Evolutionary conservation across 2,888 invertebrate species (phyloP).

Genomic region (Ichneumoninae sp.): DNA sequence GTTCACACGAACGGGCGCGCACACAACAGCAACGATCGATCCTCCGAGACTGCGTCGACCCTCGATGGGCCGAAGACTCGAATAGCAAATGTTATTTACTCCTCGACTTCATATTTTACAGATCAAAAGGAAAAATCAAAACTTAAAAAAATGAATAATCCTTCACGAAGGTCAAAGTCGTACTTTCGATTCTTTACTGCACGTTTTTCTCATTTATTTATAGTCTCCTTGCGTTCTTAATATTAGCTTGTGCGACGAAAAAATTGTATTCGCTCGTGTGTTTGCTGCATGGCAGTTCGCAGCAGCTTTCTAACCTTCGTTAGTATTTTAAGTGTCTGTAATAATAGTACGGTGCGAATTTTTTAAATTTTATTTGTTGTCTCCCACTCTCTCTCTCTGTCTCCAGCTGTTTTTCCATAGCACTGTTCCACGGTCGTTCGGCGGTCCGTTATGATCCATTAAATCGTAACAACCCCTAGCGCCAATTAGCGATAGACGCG

Average conservation of each 20-base stretch:
- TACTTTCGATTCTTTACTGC: neutral
- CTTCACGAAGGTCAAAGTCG: constrained; percentile 1
- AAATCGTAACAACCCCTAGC: constrained; percentile 57
- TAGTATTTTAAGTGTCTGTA: constrained; percentile 41
- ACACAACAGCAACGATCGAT: constrained; percentile 43
- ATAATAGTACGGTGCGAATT: constrained; percentile 25
- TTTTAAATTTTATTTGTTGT: neutral
- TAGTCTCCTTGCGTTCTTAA: neutral
- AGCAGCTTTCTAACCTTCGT: constrained; percentile 41
- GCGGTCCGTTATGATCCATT: constrained; percentile 57
- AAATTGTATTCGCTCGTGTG: constrained; percentile 7
- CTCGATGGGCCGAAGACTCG: constrained; percentile 17
- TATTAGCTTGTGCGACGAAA: constrained; percentile 30
- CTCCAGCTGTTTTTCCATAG: constrained; percentile 1
- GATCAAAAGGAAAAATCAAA: neutral
- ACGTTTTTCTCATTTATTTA: neutral
- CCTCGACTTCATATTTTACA: neutral
- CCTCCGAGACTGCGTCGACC: constrained; percentile 20
- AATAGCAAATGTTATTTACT: neutral
- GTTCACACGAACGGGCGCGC: neutral
- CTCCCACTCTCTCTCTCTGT: constrained; percentile 8
- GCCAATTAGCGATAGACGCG: constrained; percentile 52
- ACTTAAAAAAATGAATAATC: neutral
- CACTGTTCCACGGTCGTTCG: constrained; percentile 43
- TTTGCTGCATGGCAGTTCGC: constrained; percentile 1